A percentile compares a stretch with the other conserved stretches of the same genome.
Conservation (phyloP, 2,797 vertebrate species). For the Argentina silus region DNA sequence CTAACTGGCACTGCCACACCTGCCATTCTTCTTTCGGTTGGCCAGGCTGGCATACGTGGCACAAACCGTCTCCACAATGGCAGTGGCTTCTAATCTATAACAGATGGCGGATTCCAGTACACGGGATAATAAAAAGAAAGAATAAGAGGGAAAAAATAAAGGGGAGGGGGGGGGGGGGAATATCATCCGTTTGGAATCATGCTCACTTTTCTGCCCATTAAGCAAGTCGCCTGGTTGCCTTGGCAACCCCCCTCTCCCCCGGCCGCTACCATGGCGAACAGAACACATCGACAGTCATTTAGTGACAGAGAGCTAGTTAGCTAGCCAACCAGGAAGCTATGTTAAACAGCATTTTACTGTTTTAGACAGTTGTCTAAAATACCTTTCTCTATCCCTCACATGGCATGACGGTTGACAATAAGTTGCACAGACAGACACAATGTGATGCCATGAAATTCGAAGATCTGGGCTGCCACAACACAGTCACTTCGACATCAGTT, state of each 20-base stretch:
- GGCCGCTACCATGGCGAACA: slow-evolving; percentile 74
- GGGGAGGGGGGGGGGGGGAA: slow-evolving; percentile 54
- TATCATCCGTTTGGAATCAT: slow-evolving; percentile 84
- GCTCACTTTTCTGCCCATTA: slow-evolving; percentile 75
- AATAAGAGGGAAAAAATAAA: slow-evolving; percentile 67
- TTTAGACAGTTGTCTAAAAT: slow-evolving; percentile 83
- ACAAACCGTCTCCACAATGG: slow-evolving; percentile 50
- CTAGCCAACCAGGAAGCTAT: not conserved
- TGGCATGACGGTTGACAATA: too few relatives aligned
- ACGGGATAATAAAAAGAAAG: slow-evolving; percentile 70
- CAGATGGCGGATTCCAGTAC: slow-evolving; percentile 80
- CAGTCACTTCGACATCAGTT: too few relatives aligned
- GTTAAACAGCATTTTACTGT: slow-evolving; percentile 78
- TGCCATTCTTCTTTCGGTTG: slow-evolving; percentile 15
- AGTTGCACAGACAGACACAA: too few relatives aligned
- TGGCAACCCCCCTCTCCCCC: slow-evolving; percentile 74
- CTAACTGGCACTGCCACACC: not conserved
- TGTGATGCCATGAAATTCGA: too few relatives aligned
- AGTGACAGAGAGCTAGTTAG: slow-evolving; percentile 74
- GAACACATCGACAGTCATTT: slow-evolving; percentile 70
- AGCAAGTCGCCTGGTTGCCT: slow-evolving; percentile 74
- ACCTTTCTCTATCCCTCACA: slow-evolving; percentile 72
- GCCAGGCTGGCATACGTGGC: slow-evolving; percentile 17
- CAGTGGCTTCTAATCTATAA: slow-evolving; percentile 55
- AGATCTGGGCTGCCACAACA: too few relatives aligned